These are phyloP conservation scores for Stenopsyche tienmushanensis DNA, from an alignment of 1,140 invertebrate species.

Conservation along the genomic window DNA sequence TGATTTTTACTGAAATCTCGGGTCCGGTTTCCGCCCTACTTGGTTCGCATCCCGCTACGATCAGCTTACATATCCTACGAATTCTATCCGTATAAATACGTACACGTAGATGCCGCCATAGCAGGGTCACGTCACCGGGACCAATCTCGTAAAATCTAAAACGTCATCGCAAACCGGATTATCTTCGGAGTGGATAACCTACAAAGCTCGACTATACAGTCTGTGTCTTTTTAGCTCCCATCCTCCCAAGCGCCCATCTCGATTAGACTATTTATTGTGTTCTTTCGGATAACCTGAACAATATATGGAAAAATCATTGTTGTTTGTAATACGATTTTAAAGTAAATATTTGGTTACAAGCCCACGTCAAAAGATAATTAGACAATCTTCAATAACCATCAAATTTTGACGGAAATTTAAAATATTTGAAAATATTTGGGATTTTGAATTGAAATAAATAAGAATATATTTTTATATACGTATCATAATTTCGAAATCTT, in stretches of 20 bases:
- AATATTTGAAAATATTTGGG: too few relatives aligned
- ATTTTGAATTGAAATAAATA: too few relatives aligned
- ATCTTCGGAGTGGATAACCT: constrained; percentile 10
- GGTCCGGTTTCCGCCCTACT: constrained; percentile 7
- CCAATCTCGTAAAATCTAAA: constrained; percentile 40
- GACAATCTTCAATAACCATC: too few relatives aligned
- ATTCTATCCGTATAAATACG: background rate
- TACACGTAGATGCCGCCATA: background rate
- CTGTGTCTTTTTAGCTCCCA: background rate
- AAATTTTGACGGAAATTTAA: too few relatives aligned
- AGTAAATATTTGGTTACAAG: too few relatives aligned
- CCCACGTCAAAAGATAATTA: too few relatives aligned
- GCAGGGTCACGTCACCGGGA: constrained; percentile 24
- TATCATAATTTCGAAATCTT: too few relatives aligned
- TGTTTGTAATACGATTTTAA: too few relatives aligned
- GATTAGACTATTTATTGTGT: too few relatives aligned
- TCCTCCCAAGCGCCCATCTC: background rate
- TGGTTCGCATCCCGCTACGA: background rate
- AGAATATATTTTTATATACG: too few relatives aligned
- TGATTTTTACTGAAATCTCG: constrained; percentile 15
- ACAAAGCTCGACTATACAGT: background rate
- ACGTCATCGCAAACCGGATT: constrained; percentile 40
- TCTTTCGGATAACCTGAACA: too few relatives aligned
- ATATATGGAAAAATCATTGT: too few relatives aligned
- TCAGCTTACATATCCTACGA: background rate